A percentile compares a stretch with the other conserved stretches of the same genome.
Evolutionary conservation across 1,140 invertebrate genomes (phyloP).

Genomic region (Tetramorium parvispinum): DNA sequence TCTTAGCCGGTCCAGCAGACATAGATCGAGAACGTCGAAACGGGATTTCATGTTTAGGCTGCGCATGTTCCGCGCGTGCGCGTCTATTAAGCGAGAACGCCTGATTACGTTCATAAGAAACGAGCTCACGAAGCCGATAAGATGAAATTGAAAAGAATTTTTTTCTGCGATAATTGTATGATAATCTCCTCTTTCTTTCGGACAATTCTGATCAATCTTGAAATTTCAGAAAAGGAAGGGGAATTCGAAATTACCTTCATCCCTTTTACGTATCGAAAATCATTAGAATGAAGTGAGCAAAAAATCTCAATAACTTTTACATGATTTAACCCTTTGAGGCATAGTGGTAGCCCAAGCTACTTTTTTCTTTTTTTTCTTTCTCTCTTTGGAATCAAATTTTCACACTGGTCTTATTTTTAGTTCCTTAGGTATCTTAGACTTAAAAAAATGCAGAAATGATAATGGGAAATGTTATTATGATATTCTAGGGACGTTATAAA

Average conservation of each 20-base stretch:
- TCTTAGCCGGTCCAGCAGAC: constrained; percentile 53
- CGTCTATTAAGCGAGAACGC: constrained; percentile 5
- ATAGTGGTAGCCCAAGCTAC: too few species aligned
- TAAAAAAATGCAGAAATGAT: too few species aligned
- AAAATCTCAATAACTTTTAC: background rate
- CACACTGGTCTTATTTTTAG: too few species aligned
- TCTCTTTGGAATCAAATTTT: too few species aligned
- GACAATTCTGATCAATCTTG: background rate
- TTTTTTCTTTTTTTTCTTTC: too few species aligned
- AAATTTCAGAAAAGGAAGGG: background rate
- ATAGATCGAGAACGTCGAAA: constrained; percentile 71
- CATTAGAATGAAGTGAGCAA: background rate
- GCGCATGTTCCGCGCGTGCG: constrained; percentile 29
- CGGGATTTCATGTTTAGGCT: constrained; percentile 71
- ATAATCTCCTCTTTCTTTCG: background rate
- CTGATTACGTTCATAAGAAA: constrained; percentile 24
- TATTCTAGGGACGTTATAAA: too few species aligned
- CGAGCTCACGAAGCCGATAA: background rate
- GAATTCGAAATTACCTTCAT: background rate
- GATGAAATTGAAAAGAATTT: background rate
- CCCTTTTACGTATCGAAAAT: background rate
- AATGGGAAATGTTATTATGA: too few species aligned
- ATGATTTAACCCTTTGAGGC: too few species aligned
- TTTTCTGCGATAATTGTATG: background rate
- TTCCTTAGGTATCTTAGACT: too few species aligned